Evolutionary conservation across 2,797 vertebrate species (phyloP).

Genomic region (Poeciliopsis turneri): DNA sequence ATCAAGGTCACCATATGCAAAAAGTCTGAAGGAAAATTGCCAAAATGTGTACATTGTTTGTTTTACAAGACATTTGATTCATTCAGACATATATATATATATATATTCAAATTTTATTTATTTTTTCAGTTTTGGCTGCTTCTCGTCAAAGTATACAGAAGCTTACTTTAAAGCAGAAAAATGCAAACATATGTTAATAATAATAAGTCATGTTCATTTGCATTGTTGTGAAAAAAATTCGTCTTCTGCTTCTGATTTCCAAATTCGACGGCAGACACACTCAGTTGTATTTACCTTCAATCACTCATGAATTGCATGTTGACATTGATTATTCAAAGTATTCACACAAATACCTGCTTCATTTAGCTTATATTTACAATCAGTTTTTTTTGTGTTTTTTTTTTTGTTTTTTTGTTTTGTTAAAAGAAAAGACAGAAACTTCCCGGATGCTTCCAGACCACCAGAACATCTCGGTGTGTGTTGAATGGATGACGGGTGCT

Average conservation of each 20-base stretch:
- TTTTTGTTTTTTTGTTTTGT: too few relatives aligned
- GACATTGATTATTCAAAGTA: background rate
- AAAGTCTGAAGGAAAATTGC: background rate
- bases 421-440: background rate
- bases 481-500: conserved; percentile 42
- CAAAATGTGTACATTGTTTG: background rate
- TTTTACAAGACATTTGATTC: background rate
- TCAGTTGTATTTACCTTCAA: background rate
- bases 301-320: background rate
- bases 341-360: background rate
- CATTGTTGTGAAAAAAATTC: background rate
- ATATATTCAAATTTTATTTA: too few relatives aligned
- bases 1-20: too few relatives aligned
- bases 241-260: background rate
- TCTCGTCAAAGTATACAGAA: background rate
- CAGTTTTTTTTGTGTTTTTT: background rate
- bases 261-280: background rate
- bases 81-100: background rate
- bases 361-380: background rate
- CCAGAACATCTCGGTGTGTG: background rate
- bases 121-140: background rate
- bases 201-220: background rate
- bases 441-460: background rate
- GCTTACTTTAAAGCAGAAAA: background rate
- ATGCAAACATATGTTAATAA: background rate